Evolutionary conservation across 2,888 invertebrate genomes (phyloP).

Genomic region (Chirona hameri): DNA sequence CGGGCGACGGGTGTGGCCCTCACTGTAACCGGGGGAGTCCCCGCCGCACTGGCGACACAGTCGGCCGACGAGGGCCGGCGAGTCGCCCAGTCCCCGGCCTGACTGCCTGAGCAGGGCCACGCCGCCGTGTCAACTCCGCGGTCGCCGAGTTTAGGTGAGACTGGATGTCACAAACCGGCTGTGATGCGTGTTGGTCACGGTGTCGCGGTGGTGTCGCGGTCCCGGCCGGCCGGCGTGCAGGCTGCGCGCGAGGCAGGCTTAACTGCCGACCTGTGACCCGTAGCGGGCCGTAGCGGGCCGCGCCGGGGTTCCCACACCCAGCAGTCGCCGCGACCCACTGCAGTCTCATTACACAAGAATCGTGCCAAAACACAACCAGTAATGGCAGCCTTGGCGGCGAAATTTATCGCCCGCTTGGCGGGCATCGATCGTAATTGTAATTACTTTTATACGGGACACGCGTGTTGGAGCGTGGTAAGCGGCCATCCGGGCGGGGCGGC

Average conservation of each 20-base stretch:
- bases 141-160: neutral
- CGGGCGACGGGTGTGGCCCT: neutral
- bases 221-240: neutral
- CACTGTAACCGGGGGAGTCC: neutral
- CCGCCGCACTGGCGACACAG: neutral
- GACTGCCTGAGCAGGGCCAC: neutral
- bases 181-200: neutral
- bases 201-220: no score
- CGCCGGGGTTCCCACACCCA: neutral
- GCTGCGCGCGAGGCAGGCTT: neutral
- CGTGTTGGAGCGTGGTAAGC: neutral
- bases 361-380: neutral
- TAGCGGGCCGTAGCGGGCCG: neutral
- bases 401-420: neutral
- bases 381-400: slow-evolving; percentile 6
- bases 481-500: neutral
- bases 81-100: no score
- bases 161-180: neutral
- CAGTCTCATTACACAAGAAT: neutral
- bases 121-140: no score
- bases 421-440: slow-evolving; percentile 9
- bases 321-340: neutral
- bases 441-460: neutral
- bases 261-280: slow-evolving; percentile 4
- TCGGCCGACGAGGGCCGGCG: neutral